Evolutionary conservation across 2,888 invertebrate genomes (phyloP), one percentile per base, ranked within the genome.

Genomic region (Notodonta dromedarius): DNA sequence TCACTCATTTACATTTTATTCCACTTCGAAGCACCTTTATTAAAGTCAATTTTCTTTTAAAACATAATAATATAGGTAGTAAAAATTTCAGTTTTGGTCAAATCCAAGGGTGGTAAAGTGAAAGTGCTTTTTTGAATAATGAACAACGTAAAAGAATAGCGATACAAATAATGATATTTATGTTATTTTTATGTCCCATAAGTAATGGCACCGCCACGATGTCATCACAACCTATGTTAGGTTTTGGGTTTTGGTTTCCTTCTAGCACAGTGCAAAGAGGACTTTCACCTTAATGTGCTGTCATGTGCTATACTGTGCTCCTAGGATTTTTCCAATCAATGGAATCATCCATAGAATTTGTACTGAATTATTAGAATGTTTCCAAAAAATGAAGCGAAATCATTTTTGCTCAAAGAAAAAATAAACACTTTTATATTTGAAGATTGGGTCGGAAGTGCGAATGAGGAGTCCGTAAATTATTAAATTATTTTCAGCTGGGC

Each of bases 1-100:
- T 70, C 61, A 71, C 62, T 71, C 69, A 70, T 70, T 70, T 70
- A 68, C 72, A 70, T 68, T 68, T 70, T 71, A 71, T 72, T 69
- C 58, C 56, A 39, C 56, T 57, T 39, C 60, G 56, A 57, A 65
- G 65, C 46, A 64, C 54, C 62, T 71, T 70, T 71, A 71, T 68
- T 68, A 68, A 58, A 69, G 39, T 62, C 56, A 14, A 13, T 59
- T 59, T 61, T 59, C 51, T 51, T 70, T 52, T 56, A 11, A 14
- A 35, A 46, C 39, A 42, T 13, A 32, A 8, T 32, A 61, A 42
- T 51, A 57, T 46, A 63, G 57, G 4, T 56, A 48, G n/a, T n/a
- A 48, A 14, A 35, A 2, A 24, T 24, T 14, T 50, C 50, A n/a
- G 5, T 14, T 50, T 8, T 14, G 44, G 44, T 24, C 1, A n/a